phyloP scores from a whole-genome alignment of 2,113 vertebrate genomes.

The Hystrix brachyura region DNA sequence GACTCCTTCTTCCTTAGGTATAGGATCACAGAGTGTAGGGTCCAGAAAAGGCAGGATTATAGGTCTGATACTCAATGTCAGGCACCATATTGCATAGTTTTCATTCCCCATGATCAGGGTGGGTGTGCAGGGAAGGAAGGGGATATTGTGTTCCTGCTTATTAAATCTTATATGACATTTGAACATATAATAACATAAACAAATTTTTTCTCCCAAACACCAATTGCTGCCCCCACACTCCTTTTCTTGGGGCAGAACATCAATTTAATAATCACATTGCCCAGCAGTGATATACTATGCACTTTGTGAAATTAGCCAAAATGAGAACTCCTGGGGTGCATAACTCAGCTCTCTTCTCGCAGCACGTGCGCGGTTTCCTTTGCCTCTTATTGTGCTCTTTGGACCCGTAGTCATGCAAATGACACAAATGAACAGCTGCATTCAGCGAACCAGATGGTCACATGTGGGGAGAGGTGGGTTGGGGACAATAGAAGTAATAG shows the following conservation, averaged over 20 bases:
- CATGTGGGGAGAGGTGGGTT: conserved; percentile 65
- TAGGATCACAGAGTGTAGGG: neutral
- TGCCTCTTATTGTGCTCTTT: conserved; percentile 56
- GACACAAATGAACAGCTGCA: conserved; percentile 66
- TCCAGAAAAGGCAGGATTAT: neutral
- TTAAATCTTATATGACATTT: conserved; percentile 6
- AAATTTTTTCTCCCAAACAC: neutral
- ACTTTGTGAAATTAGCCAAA: conserved; percentile 63
- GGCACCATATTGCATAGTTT: neutral
- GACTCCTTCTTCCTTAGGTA: neutral
- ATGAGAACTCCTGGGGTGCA: conserved; percentile 60
- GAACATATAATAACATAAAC: neutral
- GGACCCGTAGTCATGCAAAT: conserved; percentile 64
- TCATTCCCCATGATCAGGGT: neutral
- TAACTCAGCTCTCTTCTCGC: conserved; percentile 57
- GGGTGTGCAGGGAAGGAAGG: neutral
- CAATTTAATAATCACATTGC: neutral
- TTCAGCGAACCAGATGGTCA: conserved; percentile 59
- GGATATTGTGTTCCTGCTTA: neutral
- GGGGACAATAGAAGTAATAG: conserved; percentile 51
- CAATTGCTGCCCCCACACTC: neutral
- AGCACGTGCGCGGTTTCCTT: conserved; percentile 38
- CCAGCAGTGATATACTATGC: neutral
- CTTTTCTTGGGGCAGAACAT: conserved; percentile 20
- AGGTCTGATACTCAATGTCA: neutral